Base-by-base conservation (phyloP, 2,797 vertebrate genomes). In the Eulemur albifrons region DNA sequence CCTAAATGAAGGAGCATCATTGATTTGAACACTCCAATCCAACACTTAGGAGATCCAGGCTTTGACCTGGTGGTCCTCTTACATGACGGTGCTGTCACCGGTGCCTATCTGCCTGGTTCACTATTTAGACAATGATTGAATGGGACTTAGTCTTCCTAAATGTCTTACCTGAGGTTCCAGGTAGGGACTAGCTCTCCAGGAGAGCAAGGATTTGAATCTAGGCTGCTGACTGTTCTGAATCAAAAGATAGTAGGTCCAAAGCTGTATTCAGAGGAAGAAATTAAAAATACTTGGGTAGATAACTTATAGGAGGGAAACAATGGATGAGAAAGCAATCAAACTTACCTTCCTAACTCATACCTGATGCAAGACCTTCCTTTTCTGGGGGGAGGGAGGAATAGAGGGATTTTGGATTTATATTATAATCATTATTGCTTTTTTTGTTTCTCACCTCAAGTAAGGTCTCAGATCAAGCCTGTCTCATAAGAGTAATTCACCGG, bases 381-480 rank as follows among this genome's bases (percentile, higher is more conserved):
- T 38, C 38, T 13, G 13, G 20, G 50, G 50, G 2, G 32, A 32
- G 35, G 11, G 50, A 2, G 14, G 59, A 85, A 70, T 54, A 94
- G 87, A 86, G 18, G 90, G 80, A 73, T 85, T 94, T 77, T 76
- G 84, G 65, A 94, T 95, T 84, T 38, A n/a, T 80, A n/a, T 92
- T 35, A 50, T 80, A 77, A 90, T 85, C 57, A 59, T 81, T n/a
- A 73, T 54, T 57, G 75, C 32, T 75, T 70, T 32, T 35, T 54
- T 76, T 63, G 38, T 85, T 91, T 93, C 93, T 97, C 92, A 96
- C 96, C 93, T 97, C 92, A 40, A 93, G 95, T 95, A 95, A 93
- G 72, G 80, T 57, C 61, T 93, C 96, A 88, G 97, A 98, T 98
- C 97, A 97, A 97, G 97, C 94, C 97, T 88, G 96, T 97, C 98